These are phyloP conservation scores for Triplophysa yarkandensis DNA, from an alignment of 2,797 vertebrate species.

Conservation along the genomic window DNA sequence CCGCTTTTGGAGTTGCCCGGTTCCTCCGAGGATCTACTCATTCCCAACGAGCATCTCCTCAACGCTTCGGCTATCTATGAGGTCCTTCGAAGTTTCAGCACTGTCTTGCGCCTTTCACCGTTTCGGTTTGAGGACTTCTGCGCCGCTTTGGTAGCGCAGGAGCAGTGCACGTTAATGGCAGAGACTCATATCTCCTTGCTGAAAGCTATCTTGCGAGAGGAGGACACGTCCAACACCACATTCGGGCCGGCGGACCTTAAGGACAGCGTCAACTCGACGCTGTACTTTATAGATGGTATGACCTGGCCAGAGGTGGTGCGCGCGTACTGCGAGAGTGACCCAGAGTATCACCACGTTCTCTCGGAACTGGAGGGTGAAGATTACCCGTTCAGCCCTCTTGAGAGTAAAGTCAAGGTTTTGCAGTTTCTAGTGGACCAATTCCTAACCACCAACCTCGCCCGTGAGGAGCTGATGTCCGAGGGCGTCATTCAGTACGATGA, in stretches of 20 bases:
- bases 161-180: constrained; percentile 96
- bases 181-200: constrained; percentile 93
- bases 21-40: constrained; percentile 94
- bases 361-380: constrained; percentile 90
- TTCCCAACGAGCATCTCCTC: constrained; percentile 90
- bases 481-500: constrained; percentile 95
- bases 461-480: constrained; percentile 97
- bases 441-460: constrained; percentile 95
- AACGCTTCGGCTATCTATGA: constrained; percentile 92
- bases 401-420: constrained; percentile 93
- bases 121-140: constrained; percentile 99
- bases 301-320: constrained; percentile 97
- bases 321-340: constrained; percentile 96
- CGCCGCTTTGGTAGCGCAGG: constrained; percentile 91
- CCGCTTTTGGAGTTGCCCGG: constrained; percentile 88
- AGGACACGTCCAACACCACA: constrained; percentile 97
- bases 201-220: constrained; percentile 94
- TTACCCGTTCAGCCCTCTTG: constrained; percentile 91
- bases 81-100: constrained; percentile 95
- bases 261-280: constrained; percentile 96
- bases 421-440: constrained; percentile 98
- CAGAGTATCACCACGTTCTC: constrained; percentile 91
- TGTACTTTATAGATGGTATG: constrained; percentile 98
- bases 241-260: constrained; percentile 98
- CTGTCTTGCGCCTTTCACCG: constrained; percentile 92